A percentile compares a stretch with the other conserved stretches of the same genome.
Evolutionary conservation across 2,113 vertebrate genomes (phyloP).

Genomic region (Irena cyanogastra): DNA sequence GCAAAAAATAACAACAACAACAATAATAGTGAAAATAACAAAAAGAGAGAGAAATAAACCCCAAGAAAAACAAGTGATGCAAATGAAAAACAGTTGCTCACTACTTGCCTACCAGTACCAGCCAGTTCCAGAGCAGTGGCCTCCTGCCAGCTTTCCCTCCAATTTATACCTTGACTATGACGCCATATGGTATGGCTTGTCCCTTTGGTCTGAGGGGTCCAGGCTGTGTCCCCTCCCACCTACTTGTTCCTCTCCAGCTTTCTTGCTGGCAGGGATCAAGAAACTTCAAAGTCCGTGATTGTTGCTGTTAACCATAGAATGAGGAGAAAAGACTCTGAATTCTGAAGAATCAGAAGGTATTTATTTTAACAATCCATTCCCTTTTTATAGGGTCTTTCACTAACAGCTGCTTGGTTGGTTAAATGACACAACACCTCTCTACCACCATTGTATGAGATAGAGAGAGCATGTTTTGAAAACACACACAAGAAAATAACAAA

Average conservation of each 20-base stretch:
- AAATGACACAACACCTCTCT: too few relatives aligned
- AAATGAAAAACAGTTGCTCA: neutral
- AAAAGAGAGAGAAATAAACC: neutral
- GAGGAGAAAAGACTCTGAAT: too few relatives aligned
- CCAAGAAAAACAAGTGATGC: neutral
- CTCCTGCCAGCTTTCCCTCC: neutral
- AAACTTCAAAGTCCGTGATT: neutral
- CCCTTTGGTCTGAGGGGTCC: neutral
- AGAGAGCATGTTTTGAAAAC: too few relatives aligned
- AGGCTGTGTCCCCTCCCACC: neutral
- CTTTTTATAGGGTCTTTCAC: too few relatives aligned
- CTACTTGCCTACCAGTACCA: too few relatives aligned
- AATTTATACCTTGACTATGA: neutral
- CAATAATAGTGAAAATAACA: neutral
- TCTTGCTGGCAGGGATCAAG: neutral
- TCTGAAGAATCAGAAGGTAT: too few relatives aligned
- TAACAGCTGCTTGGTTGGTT: too few relatives aligned
- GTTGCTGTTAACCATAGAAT: too few relatives aligned
- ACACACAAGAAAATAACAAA: too few relatives aligned
- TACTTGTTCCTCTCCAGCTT: neutral
- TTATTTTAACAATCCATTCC: too few relatives aligned
- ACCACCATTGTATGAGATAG: too few relatives aligned
- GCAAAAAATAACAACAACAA: neutral
- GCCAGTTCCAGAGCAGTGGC: neutral
- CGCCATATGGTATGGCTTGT: neutral